Evolutionary conservation across 2,888 invertebrate species (phyloP), one percentile per base, ranked within the genome.

Genomic region (Acleris laterana): DNA sequence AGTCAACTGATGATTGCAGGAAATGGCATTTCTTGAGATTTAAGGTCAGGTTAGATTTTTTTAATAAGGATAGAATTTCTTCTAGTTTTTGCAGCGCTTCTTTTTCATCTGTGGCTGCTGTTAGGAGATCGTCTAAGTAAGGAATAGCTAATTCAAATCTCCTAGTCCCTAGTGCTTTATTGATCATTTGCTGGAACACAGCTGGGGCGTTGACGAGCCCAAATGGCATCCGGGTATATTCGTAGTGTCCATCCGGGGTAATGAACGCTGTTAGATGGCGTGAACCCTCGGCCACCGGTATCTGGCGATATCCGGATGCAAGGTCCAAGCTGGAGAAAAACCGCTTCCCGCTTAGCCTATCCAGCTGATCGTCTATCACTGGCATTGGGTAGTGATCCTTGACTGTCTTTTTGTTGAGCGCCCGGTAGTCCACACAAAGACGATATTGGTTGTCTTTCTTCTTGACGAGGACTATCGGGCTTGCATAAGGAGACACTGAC

Each of bases 391-490:
- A 60, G 7, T 50, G 17, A 3, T 60, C 60, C 42, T 50, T 49
- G 20, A 56, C 48, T 13, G 67, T 67, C 16, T 46, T 44, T 7
- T 44, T 17, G 16, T 67, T 67, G 3, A 67, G 49, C 5, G 62
- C 52, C 5, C 62, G 13, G n/a, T 57, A 67, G 44, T 67, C 58
- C 3, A 62, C 57, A 25, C 48, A 32, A 66, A 68, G 53, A 77
- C 77, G 53, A 71, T 74, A 4, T 74, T 57, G 0, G 72, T 74
- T 67, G 42, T 69, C 46, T 49, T 49, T 46, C 52, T 63, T 63
- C 16, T 25, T 48, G 4, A 58, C 57, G 5, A 58, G n/a, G 20
- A 58, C 11, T 22, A 58, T 42, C 1, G 63, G 68, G 6, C 53
- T 53, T 1, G 63, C 57, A 28, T 63, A 63, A 1, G 25, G 5